Evolutionary conservation across 2,888 invertebrate genomes (phyloP).

Genomic region (Allacma fusca): DNA sequence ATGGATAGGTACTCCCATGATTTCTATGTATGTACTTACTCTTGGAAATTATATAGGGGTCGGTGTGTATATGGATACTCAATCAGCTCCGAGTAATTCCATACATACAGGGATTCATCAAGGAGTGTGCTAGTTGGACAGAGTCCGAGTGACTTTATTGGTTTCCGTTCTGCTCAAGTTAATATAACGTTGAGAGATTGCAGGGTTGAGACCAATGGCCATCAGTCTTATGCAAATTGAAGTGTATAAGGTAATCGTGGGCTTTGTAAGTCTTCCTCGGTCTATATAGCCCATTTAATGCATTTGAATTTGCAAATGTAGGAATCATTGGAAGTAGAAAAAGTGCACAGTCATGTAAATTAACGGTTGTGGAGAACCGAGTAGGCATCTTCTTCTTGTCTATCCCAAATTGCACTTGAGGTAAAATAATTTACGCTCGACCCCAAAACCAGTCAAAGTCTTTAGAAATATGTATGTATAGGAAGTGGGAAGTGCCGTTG

Average conservation of each 20-base stretch:
- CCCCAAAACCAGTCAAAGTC: slow-evolving; percentile 18
- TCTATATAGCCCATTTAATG: background rate
- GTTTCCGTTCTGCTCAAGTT: slow-evolving; percentile 14
- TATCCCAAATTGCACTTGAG: slow-evolving; percentile 16
- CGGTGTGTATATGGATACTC: too few species aligned
- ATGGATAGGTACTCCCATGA: too few species aligned
- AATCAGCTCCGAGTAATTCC: too few species aligned
- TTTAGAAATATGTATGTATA: background rate
- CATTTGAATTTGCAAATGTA: slow-evolving; percentile 9
- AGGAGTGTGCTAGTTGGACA: background rate
- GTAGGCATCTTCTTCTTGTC: background rate
- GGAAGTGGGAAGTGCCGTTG: slow-evolving; percentile 21
- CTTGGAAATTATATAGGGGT: background rate
- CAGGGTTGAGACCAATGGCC: background rate
- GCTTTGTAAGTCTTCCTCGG: slow-evolving; percentile 5
- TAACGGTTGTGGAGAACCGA: slow-evolving; percentile 30
- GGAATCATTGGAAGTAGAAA: slow-evolving; percentile 19
- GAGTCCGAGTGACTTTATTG: background rate
- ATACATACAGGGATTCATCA: too few species aligned
- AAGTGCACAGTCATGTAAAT: slow-evolving; percentile 35
- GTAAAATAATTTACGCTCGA: slow-evolving; percentile 38
- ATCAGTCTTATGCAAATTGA: background rate
- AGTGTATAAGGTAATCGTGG: too few species aligned
- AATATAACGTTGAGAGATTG: background rate
- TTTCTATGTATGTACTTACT: background rate